These are phyloP conservation scores for Branchellion lobata DNA, from an alignment of 2,888 invertebrate species.

Conservation along the genomic window DNA sequence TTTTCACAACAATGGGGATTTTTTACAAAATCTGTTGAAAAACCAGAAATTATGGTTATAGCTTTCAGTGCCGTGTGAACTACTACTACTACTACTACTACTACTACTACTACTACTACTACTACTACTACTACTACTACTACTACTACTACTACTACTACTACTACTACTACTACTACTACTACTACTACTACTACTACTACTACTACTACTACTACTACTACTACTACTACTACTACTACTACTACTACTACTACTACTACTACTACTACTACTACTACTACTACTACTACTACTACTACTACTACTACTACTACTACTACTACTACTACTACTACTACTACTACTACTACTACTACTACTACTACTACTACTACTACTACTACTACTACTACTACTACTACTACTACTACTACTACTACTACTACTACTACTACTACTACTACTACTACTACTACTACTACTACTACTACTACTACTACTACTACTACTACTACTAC, in stretches of 20 bases:
- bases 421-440: slow-evolving; percentile 27
- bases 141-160: slow-evolving; percentile 19
- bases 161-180: slow-evolving; percentile 5
- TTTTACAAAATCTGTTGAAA: neutral
- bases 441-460: slow-evolving; percentile 29
- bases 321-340: slow-evolving; percentile 39
- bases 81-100: slow-evolving; percentile 13
- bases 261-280: neutral
- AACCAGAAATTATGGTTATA: neutral
- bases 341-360: slow-evolving; percentile 40
- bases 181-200: neutral
- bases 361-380: slow-evolving; percentile 40
- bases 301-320: too few relatives aligned
- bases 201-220: neutral
- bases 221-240: slow-evolving; percentile 1
- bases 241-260: slow-evolving; percentile 9
- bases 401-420: slow-evolving; percentile 25
- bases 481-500: slow-evolving; percentile 29
- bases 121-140: slow-evolving; percentile 27
- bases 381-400: slow-evolving; percentile 36
- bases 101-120: slow-evolving; percentile 24
- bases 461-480: slow-evolving; percentile 29
- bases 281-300: too few relatives aligned
- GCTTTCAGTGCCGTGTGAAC: too few relatives aligned
- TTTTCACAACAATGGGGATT: too few relatives aligned